These are phyloP conservation scores for Drosophila grimshawi DNA, from an alignment of 1,140 invertebrate species.

Conservation along the genomic window DNA sequence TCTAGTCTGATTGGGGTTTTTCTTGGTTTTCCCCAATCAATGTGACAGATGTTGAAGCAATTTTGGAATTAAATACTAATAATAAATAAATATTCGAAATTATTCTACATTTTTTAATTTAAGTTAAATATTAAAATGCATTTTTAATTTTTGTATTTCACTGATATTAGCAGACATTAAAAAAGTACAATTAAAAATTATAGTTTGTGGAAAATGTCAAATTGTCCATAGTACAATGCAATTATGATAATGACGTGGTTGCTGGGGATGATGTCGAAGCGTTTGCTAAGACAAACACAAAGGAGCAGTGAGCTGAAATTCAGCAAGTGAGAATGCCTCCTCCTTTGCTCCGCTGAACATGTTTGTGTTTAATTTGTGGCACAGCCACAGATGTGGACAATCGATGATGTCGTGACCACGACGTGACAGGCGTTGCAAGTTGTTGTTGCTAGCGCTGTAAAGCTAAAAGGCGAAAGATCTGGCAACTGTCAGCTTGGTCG, in stretches of 20 bases:
- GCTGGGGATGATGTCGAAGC: slow-evolving; percentile 16
- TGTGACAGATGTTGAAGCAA: too few relatives aligned
- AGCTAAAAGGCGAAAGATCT: background rate
- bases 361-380: slow-evolving; percentile 77
- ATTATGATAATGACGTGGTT: slow-evolving; percentile 17
- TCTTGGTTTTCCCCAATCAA: too few relatives aligned
- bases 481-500: slow-evolving; percentile 21
- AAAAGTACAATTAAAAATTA: too few relatives aligned
- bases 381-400: slow-evolving; percentile 66
- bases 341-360: slow-evolving; percentile 6
- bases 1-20: too few relatives aligned
- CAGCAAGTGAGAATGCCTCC: slow-evolving; percentile 16
- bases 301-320: slow-evolving; percentile 17
- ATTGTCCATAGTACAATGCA: background rate
- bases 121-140: too few relatives aligned
- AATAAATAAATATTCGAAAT: too few relatives aligned
- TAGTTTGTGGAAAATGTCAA: too few relatives aligned
- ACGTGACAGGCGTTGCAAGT: slow-evolving; percentile 29
- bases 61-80: too few relatives aligned
- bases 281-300: slow-evolving; percentile 50
- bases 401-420: slow-evolving; percentile 63
- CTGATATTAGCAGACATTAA: too few relatives aligned
- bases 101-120: too few relatives aligned
- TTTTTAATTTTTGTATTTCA: too few relatives aligned
- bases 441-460: background rate